A percentile compares a stretch with the other conserved stretches of the same genome.
Evolutionary conservation across 2,888 invertebrate genomes (phyloP).

Genomic region (Orthonychiurus folsomi): DNA sequence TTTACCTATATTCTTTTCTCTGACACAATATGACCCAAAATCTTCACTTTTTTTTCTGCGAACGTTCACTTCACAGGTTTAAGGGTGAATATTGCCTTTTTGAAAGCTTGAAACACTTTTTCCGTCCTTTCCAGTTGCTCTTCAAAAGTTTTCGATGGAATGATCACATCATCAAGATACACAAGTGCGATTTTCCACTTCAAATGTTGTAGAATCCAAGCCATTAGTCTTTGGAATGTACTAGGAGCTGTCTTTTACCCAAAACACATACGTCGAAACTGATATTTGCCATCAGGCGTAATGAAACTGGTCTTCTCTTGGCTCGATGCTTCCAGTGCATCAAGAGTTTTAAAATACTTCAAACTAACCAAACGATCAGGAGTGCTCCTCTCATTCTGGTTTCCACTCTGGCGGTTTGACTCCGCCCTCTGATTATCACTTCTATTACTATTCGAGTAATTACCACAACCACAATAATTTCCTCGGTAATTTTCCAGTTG

Average conservation of each 20-base stretch:
- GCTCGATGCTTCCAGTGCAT: no score
- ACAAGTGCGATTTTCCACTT: slow-evolving; percentile 14
- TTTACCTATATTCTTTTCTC: slow-evolving; percentile 11
- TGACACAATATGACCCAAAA: slow-evolving; percentile 14
- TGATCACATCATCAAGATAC: slow-evolving; percentile 42
- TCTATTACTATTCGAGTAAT: background rate
- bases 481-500: no score
- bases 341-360: no score
- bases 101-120: slow-evolving; percentile 10
- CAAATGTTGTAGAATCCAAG: slow-evolving; percentile 1
- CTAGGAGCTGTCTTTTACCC: slow-evolving; percentile 7
- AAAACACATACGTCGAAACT: slow-evolving; percentile 1
- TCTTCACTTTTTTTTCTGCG: slow-evolving; percentile 2
- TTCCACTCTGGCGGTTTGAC: background rate
- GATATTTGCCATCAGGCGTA: slow-evolving; percentile 8
- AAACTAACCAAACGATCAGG: no score
- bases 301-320: slow-evolving; percentile 14
- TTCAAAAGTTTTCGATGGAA: slow-evolving; percentile 33
- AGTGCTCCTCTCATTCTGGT: background rate
- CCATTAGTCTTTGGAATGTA: slow-evolving; percentile 8
- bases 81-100: slow-evolving; percentile 6
- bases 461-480: no score
- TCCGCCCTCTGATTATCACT: background rate
- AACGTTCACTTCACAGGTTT: slow-evolving; percentile 21
- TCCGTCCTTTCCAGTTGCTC: slow-evolving; percentile 32